Conservation (phyloP, 2,797 vertebrate species). For the Lacerta agilis region DNA sequence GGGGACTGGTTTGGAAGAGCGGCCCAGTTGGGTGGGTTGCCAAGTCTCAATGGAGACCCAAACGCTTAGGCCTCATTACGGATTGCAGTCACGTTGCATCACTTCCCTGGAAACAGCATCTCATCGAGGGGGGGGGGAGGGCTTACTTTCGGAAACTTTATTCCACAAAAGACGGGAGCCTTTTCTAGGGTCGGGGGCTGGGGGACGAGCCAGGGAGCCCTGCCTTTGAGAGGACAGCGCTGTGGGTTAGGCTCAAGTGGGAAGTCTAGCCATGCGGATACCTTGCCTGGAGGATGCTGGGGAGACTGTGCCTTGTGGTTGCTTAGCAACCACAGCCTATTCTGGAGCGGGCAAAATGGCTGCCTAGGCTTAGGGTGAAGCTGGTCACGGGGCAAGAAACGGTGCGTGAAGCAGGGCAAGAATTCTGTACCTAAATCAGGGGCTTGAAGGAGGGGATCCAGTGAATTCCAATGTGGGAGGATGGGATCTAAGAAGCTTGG, state of each 20-base stretch:
- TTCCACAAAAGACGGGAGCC: not conserved
- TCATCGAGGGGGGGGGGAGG: constrained; percentile 32
- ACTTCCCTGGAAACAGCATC: constrained; percentile 36
- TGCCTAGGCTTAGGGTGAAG: not conserved
- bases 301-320: not conserved
- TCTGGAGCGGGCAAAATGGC: constrained; percentile 13
- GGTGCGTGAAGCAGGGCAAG: not conserved
- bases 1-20: constrained; percentile 16
- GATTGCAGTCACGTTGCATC: constrained; percentile 52
- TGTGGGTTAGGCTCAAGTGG: not conserved
- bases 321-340: not conserved
- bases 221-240: not conserved
- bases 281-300: not conserved
- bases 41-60: not conserved
- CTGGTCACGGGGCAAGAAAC: not conserved
- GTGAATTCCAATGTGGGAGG: no score
- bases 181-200: not conserved
- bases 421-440: not conserved
- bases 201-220: not conserved
- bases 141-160: constrained; percentile 1
- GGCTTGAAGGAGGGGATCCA: not conserved
- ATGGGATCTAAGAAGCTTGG: not conserved
- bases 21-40: not conserved
- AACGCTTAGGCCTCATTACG: not conserved
- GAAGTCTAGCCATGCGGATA: not conserved